These are phyloP conservation scores for Typhlomys cinereus DNA, from an alignment of 2,113 vertebrate genomes.

Conservation along the genomic window DNA sequence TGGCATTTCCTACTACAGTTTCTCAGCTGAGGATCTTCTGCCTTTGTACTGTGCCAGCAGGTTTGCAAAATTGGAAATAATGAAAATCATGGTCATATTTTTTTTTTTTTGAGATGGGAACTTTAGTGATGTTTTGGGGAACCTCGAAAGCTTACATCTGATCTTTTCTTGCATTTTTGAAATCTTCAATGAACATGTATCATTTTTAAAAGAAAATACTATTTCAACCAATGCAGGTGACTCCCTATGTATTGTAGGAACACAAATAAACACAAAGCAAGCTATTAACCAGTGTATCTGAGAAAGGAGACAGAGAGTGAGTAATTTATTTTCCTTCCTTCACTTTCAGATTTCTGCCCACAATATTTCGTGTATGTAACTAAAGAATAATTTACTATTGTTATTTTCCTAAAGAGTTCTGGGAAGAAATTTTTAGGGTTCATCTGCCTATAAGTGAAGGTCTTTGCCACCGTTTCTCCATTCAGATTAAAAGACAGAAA, in stretches of 20 bases:
- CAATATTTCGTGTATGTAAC: neutral
- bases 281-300: neutral
- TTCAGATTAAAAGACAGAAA: neutral
- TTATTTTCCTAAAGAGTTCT: neutral
- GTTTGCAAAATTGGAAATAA: neutral
- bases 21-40: too few species aligned
- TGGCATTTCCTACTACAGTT: neutral
- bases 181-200: neutral
- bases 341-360: neutral
- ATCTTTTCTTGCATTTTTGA: neutral
- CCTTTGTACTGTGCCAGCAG: neutral
- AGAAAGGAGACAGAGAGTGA: neutral
- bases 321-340: neutral
- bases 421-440: neutral
- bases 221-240: neutral
- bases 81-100: neutral
- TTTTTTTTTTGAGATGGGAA: neutral
- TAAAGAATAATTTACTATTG: neutral
- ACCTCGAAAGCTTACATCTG: neutral
- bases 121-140: neutral
- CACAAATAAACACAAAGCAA: neutral
- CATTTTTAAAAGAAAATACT: neutral
- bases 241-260: neutral
- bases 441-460: neutral
- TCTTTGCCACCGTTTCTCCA: neutral